Evolutionary conservation across 2,797 vertebrate genomes (phyloP).

Genomic region (Salarias fasciatus): DNA sequence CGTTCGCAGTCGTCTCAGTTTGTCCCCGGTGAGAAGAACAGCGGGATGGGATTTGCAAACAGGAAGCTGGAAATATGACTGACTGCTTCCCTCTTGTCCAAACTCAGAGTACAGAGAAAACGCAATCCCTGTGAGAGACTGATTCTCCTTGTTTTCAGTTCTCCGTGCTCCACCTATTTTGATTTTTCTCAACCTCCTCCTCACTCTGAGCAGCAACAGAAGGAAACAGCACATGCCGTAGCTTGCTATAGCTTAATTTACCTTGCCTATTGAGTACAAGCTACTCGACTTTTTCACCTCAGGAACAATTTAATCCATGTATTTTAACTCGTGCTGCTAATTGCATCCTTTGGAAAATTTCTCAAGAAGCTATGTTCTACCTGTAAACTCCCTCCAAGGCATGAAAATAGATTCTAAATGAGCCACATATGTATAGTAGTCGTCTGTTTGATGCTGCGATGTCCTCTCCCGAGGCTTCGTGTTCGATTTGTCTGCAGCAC

Average conservation of each 20-base stretch:
- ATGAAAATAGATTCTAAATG: conserved; percentile 6
- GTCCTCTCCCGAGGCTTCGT: conserved; percentile 6
- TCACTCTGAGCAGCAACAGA: conserved; percentile 11
- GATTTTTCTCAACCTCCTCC: conserved; percentile 10
- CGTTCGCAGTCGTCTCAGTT: conserved; percentile 10
- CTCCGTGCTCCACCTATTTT: background rate
- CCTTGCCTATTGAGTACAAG: conserved; percentile 26
- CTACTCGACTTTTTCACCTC: conserved; percentile 25
- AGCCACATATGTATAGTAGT: conserved; percentile 2
- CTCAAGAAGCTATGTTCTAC: background rate
- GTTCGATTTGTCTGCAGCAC: conserved; percentile 16
- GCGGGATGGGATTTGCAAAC: conserved; percentile 40
- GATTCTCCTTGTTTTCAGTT: conserved; percentile 23
- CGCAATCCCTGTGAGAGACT: conserved; percentile 42
- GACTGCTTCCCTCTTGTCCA: conserved; percentile 48
- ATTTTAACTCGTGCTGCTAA: conserved; percentile 30
- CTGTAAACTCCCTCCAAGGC: conserved; percentile 18
- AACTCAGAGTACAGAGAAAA: conserved; percentile 30
- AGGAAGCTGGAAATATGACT: conserved; percentile 61
- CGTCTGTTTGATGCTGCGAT: conserved; percentile 13
- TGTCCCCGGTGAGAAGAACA: conserved; percentile 28
- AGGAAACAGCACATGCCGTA: conserved; percentile 8
- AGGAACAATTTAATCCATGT: conserved; percentile 18
- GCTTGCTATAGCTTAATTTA: conserved; percentile 28
- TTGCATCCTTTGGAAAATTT: conserved; percentile 17